These are phyloP conservation scores for Balaeniceps rex DNA, from an alignment of 2,113 vertebrate genomes.

Conservation along the genomic window DNA sequence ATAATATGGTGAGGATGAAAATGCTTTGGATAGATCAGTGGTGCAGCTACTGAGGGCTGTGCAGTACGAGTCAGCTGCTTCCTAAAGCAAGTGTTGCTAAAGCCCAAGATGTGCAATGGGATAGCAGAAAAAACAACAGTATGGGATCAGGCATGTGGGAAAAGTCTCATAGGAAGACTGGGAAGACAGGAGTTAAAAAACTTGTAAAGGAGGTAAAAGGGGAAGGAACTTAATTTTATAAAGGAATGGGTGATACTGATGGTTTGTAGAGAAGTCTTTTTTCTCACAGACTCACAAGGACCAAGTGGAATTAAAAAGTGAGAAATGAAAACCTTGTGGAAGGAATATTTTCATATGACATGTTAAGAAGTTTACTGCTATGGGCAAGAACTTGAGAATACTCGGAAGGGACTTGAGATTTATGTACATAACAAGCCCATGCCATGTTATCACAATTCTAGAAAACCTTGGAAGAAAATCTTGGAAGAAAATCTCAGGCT, in stretches of 20 bases:
- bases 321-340: not conserved
- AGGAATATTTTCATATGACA: not conserved
- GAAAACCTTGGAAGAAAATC: not conserved
- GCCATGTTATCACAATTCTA: not conserved
- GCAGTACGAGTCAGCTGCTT: not conserved
- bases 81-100: not conserved
- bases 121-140: not conserved
- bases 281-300: not conserved
- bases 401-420: not conserved
- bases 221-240: not conserved
- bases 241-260: not conserved
- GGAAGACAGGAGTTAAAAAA: not conserved
- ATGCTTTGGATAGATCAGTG: not conserved
- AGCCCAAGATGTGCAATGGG: rapidly evolving
- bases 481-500: not conserved
- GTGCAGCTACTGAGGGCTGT: not conserved
- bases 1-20: not conserved
- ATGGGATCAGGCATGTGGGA: not conserved
- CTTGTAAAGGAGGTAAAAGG: not conserved
- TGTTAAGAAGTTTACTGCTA: not conserved
- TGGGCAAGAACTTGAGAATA: not conserved
- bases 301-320: not conserved
- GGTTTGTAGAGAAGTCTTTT: not conserved
- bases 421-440: not conserved
- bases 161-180: not conserved